Percentiles rank a stretch among this genome's conserved stretches.
These are phyloP conservation scores for Drosophila setifemur DNA, from an alignment of 1,140 invertebrate genomes.

Conservation along the genomic window DNA sequence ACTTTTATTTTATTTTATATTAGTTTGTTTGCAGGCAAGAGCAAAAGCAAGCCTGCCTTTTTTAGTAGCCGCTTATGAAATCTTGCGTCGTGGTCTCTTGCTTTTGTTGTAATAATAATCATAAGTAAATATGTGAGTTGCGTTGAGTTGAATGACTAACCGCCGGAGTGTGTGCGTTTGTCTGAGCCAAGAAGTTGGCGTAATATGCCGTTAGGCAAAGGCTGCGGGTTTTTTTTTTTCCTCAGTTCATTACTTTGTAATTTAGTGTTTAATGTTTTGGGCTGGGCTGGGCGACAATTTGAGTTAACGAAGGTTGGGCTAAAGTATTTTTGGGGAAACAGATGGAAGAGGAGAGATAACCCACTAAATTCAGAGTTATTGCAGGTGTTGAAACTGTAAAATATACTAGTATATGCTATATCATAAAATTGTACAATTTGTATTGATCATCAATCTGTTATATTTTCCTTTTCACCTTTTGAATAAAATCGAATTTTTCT, in stretches of 20 bases:
- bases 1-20: constrained; percentile 35
- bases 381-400: too few relatives aligned
- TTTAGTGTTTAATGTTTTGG: constrained; percentile 36
- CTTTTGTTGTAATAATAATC: constrained; percentile 36
- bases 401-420: background rate
- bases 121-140: constrained; percentile 40
- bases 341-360: constrained; percentile 8
- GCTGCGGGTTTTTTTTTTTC: constrained; percentile 9
- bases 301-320: constrained; percentile 17
- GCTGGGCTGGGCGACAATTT: constrained; percentile 40
- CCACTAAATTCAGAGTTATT: too few relatives aligned
- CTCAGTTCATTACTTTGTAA: constrained; percentile 17
- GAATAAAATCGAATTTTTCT: constrained; percentile 31
- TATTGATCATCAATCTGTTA: background rate
- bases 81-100: background rate
- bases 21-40: constrained; percentile 3
- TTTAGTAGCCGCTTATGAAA: constrained; percentile 29
- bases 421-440: background rate
- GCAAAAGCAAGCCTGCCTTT: background rate
- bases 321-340: constrained; percentile 2
- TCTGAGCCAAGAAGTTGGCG: constrained; percentile 16
- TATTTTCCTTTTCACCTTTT: background rate
- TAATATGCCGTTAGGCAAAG: constrained; percentile 43
- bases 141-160: constrained; percentile 22
- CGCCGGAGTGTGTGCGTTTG: background rate